phyloP scores from a whole-genome alignment of 1,140 invertebrate genomes.

The Pseudomyrmex dendroicus region DNA sequence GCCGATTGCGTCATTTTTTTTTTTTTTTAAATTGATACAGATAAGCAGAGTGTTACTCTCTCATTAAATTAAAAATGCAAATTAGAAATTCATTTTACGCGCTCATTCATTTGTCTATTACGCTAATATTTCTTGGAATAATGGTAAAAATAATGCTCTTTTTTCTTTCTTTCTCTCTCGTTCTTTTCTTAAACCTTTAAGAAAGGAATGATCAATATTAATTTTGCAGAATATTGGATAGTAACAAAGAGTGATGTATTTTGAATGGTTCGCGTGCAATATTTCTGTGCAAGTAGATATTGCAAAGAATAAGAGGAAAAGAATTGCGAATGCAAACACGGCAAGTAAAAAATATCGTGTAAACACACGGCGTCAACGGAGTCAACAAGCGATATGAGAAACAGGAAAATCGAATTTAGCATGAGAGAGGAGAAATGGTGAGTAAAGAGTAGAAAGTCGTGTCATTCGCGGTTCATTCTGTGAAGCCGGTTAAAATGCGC shows the following conservation, averaged over 20 bases:
- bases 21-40: constrained; percentile 29
- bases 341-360: neutral
- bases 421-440: neutral
- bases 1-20: constrained; percentile 4
- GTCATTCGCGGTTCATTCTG: constrained; percentile 55
- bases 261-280: too few relatives aligned
- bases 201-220: too few relatives aligned
- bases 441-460: constrained; percentile 16
- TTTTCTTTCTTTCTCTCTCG: too few relatives aligned
- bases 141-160: too few relatives aligned
- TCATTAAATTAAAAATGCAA: constrained; percentile 32
- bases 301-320: neutral
- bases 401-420: constrained; percentile 14
- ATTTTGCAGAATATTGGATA: neutral
- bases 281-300: neutral
- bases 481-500: constrained; percentile 55
- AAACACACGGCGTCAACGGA: neutral
- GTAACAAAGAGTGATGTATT: neutral
- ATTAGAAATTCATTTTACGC: neutral
- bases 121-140: too few relatives aligned
- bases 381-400: neutral
- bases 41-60: neutral
- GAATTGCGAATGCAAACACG: neutral
- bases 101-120: too few relatives aligned
- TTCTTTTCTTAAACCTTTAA: too few relatives aligned